Evolutionary conservation across 2,113 vertebrate species (phyloP).

Genomic region (Urocitellus parryii): DNA sequence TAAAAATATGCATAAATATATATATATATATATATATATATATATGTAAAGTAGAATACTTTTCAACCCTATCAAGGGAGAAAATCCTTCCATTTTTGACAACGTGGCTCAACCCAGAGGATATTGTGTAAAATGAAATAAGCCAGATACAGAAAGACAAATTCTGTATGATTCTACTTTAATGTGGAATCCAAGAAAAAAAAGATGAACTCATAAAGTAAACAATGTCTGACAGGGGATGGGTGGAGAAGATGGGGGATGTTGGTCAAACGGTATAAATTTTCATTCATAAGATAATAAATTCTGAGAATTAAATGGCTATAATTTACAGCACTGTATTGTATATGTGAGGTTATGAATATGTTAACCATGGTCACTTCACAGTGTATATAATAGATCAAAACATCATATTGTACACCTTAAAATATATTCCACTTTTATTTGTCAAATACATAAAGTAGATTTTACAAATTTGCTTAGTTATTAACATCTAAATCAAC

Average conservation of each 20-base stretch:
- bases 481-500: constrained; percentile 23
- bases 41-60: background rate
- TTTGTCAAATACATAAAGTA: background rate
- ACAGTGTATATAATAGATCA: background rate
- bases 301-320: background rate
- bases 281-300: background rate
- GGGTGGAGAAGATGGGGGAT: background rate
- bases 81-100: background rate
- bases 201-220: background rate
- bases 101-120: background rate
- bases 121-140: background rate
- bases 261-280: background rate
- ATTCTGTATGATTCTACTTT: background rate
- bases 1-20: too few species aligned
- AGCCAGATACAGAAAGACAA: background rate
- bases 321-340: background rate
- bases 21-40: background rate
- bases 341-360: background rate
- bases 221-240: background rate
- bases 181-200: background rate
- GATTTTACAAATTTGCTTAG: constrained; percentile 1
- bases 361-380: background rate
- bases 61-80: background rate
- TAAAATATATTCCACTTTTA: background rate
- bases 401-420: background rate